These are phyloP conservation scores for Hycleus cichorii DNA, from an alignment of 1,140 invertebrate genomes.

Conservation along the genomic window DNA sequence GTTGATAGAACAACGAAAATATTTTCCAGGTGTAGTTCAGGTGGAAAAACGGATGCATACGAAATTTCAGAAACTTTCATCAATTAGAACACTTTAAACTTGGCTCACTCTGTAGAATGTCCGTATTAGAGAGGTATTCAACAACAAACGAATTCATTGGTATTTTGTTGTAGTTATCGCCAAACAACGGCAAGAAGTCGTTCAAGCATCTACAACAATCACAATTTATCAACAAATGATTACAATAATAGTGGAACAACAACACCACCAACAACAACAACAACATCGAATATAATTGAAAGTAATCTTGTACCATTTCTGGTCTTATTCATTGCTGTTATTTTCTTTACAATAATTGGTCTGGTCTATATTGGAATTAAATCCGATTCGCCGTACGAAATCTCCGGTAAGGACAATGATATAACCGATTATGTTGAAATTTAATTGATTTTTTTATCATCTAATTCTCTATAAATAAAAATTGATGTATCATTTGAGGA, in stretches of 20 bases:
- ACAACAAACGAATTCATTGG: too few relatives aligned
- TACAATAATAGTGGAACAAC: neutral
- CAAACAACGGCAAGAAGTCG: conserved; percentile 33
- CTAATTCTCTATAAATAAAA: too few relatives aligned
- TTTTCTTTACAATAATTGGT: conserved; percentile 59
- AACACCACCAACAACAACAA: conserved; percentile 45
- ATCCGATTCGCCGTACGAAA: conserved; percentile 26
- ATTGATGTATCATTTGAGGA: too few relatives aligned
- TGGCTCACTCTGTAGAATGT: too few relatives aligned
- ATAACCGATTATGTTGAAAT: neutral
- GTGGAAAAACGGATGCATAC: too few relatives aligned
- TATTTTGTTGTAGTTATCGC: conserved; percentile 16
- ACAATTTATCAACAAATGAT: too few relatives aligned
- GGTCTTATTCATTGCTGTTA: conserved; percentile 50
- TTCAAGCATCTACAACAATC: conserved; percentile 31
- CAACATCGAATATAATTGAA: conserved; percentile 40
- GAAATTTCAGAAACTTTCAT: too few relatives aligned
- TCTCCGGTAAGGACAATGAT: conserved; percentile 30
- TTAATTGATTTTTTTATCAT: too few relatives aligned
- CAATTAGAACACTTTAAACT: too few relatives aligned
- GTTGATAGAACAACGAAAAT: too few relatives aligned
- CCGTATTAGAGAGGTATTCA: too few relatives aligned
- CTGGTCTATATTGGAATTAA: conserved; percentile 59
- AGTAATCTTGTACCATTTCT: conserved; percentile 59
- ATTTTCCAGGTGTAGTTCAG: too few relatives aligned